A percentile compares a stretch with the other conserved stretches of the same genome.
Evolutionary conservation across 1,140 invertebrate species (phyloP).

Genomic region (Pogonognathellus flavescens): DNA sequence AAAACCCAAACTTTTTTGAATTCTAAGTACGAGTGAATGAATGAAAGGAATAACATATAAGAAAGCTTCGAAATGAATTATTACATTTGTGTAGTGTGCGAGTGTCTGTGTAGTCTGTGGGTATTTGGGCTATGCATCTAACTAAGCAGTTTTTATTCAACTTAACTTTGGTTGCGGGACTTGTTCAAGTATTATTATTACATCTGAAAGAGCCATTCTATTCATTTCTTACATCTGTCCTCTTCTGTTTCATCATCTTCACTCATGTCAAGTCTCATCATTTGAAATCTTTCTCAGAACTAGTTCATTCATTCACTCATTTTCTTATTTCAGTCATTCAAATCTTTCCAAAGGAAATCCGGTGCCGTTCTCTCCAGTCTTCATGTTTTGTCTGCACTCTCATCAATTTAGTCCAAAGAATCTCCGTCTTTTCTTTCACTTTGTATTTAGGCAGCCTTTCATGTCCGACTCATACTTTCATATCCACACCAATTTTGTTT

Average conservation of each 20-base stretch:
- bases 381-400: too few species aligned
- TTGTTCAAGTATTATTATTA: too few species aligned
- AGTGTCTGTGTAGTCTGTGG: too few species aligned
- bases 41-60: too few species aligned
- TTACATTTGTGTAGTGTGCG: too few species aligned
- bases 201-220: background rate
- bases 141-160: too few species aligned
- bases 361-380: background rate
- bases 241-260: constrained; percentile 13
- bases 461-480: background rate
- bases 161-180: too few species aligned
- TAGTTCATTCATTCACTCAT: constrained; percentile 2
- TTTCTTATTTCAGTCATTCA: constrained; percentile 27
- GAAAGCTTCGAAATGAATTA: too few species aligned
- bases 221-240: constrained; percentile 5
- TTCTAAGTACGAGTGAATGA: too few species aligned
- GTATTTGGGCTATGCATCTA: too few species aligned
- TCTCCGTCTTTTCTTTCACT: background rate
- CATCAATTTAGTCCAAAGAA: background rate
- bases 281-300: background rate
- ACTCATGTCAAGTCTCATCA: background rate
- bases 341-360: background rate
- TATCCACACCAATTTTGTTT: background rate
- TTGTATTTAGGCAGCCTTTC: background rate
- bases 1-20: too few species aligned